Percentiles rank a stretch among this genome's conserved stretches.
These are phyloP conservation scores for Probosciger aterrimus DNA, from an alignment of 2,113 vertebrate species.

Conservation along the genomic window DNA sequence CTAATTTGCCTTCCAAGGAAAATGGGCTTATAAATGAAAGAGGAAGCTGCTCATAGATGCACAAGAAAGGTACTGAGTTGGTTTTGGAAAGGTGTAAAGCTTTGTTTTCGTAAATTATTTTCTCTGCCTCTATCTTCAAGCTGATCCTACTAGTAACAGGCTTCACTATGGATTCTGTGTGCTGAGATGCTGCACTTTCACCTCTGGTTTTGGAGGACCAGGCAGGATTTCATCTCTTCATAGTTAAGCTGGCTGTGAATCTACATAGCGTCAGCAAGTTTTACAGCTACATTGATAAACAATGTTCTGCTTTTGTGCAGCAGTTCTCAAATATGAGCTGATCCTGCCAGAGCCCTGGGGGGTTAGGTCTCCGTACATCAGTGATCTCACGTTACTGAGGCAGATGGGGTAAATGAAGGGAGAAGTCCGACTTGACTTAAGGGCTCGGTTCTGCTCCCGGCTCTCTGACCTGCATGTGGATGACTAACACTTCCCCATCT, in stretches of 20 bases:
- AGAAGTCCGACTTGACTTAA: constrained; percentile 39
- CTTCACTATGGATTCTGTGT: neutral
- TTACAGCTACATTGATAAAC: constrained; percentile 34
- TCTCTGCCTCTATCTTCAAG: neutral
- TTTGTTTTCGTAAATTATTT: neutral
- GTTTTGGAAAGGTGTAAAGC: neutral
- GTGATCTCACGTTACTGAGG: constrained; percentile 28
- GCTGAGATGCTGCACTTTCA: neutral
- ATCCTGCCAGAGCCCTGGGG: neutral
- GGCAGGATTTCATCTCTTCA: constrained; percentile 25
- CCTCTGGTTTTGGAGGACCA: constrained; percentile 6
- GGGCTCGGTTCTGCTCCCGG: neutral
- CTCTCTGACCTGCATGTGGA: constrained; percentile 3
- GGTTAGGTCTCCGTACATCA: constrained; percentile 33
- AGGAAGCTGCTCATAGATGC: neutral
- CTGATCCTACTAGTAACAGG: neutral
- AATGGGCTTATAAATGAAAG: constrained; percentile 3
- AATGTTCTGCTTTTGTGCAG: constrained; percentile 12
- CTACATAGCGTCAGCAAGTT: constrained; percentile 33
- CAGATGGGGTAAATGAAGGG: constrained; percentile 43
- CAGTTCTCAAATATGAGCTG: constrained; percentile 14
- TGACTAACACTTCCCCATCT: neutral
- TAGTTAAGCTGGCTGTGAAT: neutral
- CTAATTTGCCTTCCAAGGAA: neutral
- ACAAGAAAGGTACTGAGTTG: neutral